These are phyloP conservation scores for Holothuria leucospilota DNA, from an alignment of 53 echinoderm and acorn worm species.

Conservation along the genomic window DNA sequence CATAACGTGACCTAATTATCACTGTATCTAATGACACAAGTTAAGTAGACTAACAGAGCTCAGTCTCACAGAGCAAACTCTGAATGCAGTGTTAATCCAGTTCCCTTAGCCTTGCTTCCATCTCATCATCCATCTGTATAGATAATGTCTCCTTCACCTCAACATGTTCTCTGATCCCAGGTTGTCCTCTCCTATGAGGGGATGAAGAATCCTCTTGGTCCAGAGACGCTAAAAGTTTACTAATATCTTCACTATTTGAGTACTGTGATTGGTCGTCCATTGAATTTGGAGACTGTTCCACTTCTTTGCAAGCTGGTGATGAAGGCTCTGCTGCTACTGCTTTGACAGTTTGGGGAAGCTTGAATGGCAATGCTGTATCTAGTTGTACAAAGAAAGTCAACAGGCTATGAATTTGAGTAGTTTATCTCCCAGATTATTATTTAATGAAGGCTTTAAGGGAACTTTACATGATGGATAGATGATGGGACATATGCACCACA, in stretches of 20 bases:
- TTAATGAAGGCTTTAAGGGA: too few species aligned
- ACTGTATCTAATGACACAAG: too few species aligned
- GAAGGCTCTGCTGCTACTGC: slow-evolving; percentile 15
- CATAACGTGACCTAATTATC: too few species aligned
- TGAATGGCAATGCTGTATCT: slow-evolving; percentile 31
- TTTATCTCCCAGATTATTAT: too few species aligned
- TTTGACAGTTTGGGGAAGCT: slow-evolving; percentile 12
- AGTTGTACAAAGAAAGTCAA: too few species aligned
- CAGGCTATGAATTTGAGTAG: too few species aligned
- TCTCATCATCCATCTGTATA: neutral
- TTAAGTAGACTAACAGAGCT: too few species aligned
- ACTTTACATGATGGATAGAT: too few species aligned
- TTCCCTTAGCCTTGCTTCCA: slow-evolving; percentile 12
- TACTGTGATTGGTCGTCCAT: slow-evolving; percentile 36
- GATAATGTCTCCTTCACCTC: slow-evolving; percentile 3
- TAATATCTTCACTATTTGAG: slow-evolving; percentile 27
- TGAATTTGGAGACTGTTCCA: slow-evolving; percentile 16
- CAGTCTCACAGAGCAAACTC: too few species aligned
- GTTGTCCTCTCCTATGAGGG: neutral
- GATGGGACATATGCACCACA: too few species aligned
- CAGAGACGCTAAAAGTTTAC: slow-evolving; percentile 2
- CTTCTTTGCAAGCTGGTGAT: slow-evolving; percentile 20
- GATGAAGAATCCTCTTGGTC: neutral
- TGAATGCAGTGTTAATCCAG: neutral
- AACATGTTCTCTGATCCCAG: neutral